Conservation (phyloP, 2,113 vertebrate species). For the Dendropsophus ebraccatus region DNA sequence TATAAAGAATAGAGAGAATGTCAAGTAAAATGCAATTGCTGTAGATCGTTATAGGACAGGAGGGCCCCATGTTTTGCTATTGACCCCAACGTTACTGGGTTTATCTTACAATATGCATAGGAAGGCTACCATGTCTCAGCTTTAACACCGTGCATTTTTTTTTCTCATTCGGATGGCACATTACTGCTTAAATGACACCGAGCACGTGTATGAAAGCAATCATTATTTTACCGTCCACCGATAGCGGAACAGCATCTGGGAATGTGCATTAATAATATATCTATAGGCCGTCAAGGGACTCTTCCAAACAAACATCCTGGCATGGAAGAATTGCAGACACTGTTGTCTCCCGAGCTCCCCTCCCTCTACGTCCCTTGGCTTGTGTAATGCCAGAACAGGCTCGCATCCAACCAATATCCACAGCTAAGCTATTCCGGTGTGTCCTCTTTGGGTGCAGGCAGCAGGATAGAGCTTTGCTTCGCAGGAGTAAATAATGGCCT, state of each 20-base stretch:
- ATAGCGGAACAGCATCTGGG: slow-evolving; percentile 47
- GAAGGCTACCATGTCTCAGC: neutral
- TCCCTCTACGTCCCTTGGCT: slow-evolving; percentile 26
- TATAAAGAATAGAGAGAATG: neutral
- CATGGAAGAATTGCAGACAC: slow-evolving; percentile 50
- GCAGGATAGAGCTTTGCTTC: slow-evolving; percentile 1
- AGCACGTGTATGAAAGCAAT: slow-evolving; percentile 24
- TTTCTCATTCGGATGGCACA: neutral
- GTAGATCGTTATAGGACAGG: neutral
- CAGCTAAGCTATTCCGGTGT: slow-evolving; percentile 44
- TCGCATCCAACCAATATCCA: slow-evolving; percentile 40
- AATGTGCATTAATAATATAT: slow-evolving; percentile 55
- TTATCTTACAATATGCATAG: neutral
- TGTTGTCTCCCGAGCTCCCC: slow-evolving; percentile 35
- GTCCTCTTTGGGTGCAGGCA: slow-evolving; percentile 18
- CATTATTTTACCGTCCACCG: slow-evolving; percentile 34
- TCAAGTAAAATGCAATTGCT: neutral
- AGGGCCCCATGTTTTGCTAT: neutral
- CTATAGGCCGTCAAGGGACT: slow-evolving; percentile 36
- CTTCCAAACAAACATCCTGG: slow-evolving; percentile 55
- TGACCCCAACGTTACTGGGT: neutral
- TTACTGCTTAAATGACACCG: slow-evolving; percentile 2
- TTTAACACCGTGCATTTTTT: neutral
- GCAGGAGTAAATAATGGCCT: slow-evolving; percentile 26
- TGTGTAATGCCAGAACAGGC: slow-evolving; percentile 39